A percentile compares a stretch with the other conserved stretches of the same genome.
Evolutionary conservation across 1,140 invertebrate genomes (phyloP).

Genomic region (Patella vulgata): DNA sequence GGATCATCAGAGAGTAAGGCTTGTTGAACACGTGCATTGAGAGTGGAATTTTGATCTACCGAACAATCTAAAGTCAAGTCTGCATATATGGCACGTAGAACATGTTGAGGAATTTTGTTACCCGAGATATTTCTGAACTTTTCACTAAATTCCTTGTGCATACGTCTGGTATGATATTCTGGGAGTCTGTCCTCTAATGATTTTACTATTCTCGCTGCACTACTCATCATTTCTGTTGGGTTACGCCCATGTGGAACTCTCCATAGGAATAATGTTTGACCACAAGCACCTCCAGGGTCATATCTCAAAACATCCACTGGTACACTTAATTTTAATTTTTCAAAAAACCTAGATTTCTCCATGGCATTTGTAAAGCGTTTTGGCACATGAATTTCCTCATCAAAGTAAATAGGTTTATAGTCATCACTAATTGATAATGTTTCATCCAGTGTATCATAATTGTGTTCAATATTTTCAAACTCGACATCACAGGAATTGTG

Average conservation of each 20-base stretch:
- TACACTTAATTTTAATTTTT: too few species aligned
- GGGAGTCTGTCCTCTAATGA: constrained; percentile 9
- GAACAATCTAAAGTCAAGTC: constrained; percentile 27
- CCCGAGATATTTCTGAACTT: constrained; percentile 8
- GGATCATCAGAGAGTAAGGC: constrained; percentile 27
- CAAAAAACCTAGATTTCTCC: too few species aligned
- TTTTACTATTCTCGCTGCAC: constrained; percentile 18
- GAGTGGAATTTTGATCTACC: constrained; percentile 19
- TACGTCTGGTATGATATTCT: constrained; percentile 33
- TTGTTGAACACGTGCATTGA: constrained; percentile 18
- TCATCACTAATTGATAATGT: too few species aligned
- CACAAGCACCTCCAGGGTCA: constrained; percentile 25
- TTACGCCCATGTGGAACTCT: constrained; percentile 20
- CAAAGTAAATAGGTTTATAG: too few species aligned
- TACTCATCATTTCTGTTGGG: constrained; percentile 20
- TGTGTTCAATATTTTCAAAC: too few species aligned
- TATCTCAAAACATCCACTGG: constrained; percentile 7
- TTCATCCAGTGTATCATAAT: too few species aligned
- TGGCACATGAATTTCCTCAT: too few species aligned
- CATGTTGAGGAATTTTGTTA: constrained; percentile 22
- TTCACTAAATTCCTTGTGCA: constrained; percentile 31
- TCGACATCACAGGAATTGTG: too few species aligned
- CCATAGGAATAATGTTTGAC: constrained; percentile 26
- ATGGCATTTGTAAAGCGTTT: too few species aligned
- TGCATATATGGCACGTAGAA: constrained; percentile 30